Percentiles rank a stretch among this genome's conserved stretches.
Evolutionary conservation across 2,113 vertebrate species (phyloP).

Genomic region (Erythrolamprus reginae): DNA sequence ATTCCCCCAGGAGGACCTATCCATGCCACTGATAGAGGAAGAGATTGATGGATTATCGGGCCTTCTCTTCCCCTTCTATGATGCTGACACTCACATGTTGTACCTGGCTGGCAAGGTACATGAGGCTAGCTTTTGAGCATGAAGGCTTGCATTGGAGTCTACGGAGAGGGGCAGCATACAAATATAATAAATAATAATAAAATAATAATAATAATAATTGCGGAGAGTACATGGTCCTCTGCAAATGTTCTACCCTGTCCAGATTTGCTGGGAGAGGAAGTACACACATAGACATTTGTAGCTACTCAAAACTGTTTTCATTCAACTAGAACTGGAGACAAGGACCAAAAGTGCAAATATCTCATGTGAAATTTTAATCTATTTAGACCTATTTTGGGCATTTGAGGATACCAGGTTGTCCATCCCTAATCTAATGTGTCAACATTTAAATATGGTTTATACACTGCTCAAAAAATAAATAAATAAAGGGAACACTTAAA

Average conservation of each 20-base stretch:
- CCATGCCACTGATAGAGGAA: slow-evolving; percentile 90
- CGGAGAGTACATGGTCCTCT: not conserved
- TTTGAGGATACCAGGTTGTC: not conserved
- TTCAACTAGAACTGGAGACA: not conserved
- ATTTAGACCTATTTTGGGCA: not conserved
- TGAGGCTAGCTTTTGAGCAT: not conserved
- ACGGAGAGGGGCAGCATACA: too few species aligned
- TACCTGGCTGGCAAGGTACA: slow-evolving; percentile 94
- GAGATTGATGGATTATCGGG: slow-evolving; percentile 95
- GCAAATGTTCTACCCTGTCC: not conserved
- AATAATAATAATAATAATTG: too few species aligned
- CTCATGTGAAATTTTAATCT: not conserved
- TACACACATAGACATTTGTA: not conserved
- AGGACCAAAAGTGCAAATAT: not conserved
- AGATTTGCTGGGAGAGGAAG: not conserved
- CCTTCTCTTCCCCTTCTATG: slow-evolving; percentile 92
- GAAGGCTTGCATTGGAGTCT: not conserved
- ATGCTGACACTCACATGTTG: slow-evolving; percentile 93
- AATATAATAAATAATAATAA: too few species aligned
- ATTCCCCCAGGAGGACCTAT: slow-evolving; percentile 79
- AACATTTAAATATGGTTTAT: not conserved
- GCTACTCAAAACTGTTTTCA: not conserved
- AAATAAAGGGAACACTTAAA: too few species aligned
- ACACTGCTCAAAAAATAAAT: too few species aligned
- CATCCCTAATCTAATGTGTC: not conserved